Conservation (phyloP, 1,140 invertebrate species). For the Dendrolimus punctatus region DNA sequence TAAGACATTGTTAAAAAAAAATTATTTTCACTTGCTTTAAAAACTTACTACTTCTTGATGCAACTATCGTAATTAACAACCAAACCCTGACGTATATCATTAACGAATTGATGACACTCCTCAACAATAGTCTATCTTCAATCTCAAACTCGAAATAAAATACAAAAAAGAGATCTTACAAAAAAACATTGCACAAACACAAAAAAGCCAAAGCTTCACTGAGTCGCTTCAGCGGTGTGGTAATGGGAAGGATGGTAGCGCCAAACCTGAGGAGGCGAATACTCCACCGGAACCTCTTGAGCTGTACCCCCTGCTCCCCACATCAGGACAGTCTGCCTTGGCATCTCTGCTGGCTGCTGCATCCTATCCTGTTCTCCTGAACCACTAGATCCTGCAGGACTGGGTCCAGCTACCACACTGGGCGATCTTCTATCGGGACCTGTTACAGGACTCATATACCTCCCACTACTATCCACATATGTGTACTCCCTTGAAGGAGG, state of each 20-base stretch:
- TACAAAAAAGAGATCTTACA: conserved; percentile 15
- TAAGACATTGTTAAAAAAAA: no score
- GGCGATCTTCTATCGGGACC: conserved; percentile 67
- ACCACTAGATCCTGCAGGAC: conserved; percentile 51
- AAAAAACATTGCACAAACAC: conserved; percentile 27
- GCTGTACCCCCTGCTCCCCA: conserved; percentile 77
- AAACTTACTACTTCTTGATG: no score
- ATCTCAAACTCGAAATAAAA: no score
- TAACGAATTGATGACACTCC: conserved; percentile 6
- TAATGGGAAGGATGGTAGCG: conserved; percentile 61
- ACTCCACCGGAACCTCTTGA: conserved; percentile 55
- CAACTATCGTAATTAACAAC: no score
- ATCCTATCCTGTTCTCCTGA: conserved; percentile 49
- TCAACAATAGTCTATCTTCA: no score
- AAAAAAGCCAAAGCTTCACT: conserved; percentile 23
- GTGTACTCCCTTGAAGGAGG: conserved; percentile 71
- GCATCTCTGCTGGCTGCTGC: conserved; percentile 73
- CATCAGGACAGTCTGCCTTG: conserved; percentile 89
- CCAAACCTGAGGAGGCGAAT: conserved; percentile 65
- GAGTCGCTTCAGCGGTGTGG: conserved; percentile 65
- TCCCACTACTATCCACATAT: conserved; percentile 61
- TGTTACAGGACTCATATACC: conserved; percentile 61
- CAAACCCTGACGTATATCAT: no score
- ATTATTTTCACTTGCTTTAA: no score
- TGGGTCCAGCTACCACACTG: conserved; percentile 63